Conservation (phyloP, 37 sponge, comb jelly and placozoan genomes). For the Beroe ovata region DNA sequence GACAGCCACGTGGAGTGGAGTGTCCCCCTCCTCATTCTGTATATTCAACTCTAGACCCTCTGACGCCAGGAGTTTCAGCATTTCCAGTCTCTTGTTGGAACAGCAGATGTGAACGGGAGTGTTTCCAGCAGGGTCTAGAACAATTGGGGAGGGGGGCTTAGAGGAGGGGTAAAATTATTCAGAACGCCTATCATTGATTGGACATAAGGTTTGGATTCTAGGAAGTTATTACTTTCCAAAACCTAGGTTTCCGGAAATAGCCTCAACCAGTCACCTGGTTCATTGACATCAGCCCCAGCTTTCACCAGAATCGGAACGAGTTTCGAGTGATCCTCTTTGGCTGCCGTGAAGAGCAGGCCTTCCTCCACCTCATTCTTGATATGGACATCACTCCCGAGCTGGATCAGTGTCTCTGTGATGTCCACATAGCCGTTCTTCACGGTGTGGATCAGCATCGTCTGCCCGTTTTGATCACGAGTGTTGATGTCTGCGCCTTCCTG, state of each 20-base stretch:
- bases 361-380: not conserved
- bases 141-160: too few relatives aligned
- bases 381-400: conserved; percentile 50
- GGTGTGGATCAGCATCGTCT: conserved; percentile 39
- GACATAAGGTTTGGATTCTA: too few relatives aligned
- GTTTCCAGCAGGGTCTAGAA: conserved; percentile 26
- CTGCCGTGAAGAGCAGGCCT: conserved; percentile 32
- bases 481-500: conserved; percentile 35
- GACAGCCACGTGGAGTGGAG: conserved; percentile 42
- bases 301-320: conserved; percentile 30
- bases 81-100: conserved; percentile 1
- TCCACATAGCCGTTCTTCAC: conserved; percentile 44
- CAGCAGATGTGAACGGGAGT: conserved; percentile 50
- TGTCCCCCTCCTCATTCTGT: conserved; percentile 42
- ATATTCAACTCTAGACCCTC: not conserved
- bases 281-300: conserved; percentile 47
- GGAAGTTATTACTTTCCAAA: too few relatives aligned
- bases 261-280: not conserved
- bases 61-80: conserved; percentile 39
- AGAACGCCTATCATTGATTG: too few relatives aligned
- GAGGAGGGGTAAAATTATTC: too few relatives aligned
- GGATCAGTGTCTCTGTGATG: conserved; percentile 50
- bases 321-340: conserved; percentile 35
- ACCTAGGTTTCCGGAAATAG: not conserved
- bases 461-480: conserved; percentile 29